Base-by-base conservation (phyloP, 2,888 invertebrate genomes). In the Minunthozetes semirufus region DNA sequence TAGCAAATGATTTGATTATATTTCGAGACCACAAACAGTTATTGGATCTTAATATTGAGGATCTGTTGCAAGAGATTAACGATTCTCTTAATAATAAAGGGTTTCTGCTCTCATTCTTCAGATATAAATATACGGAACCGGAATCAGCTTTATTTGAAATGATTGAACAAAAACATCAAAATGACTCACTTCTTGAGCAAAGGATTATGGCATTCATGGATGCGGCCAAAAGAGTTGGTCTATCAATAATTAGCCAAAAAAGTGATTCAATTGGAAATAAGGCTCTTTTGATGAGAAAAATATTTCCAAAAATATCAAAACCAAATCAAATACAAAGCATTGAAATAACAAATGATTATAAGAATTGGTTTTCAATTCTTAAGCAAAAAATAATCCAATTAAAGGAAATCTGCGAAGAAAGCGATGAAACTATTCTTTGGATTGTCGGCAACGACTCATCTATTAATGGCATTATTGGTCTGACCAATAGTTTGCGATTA, bases 401-500 rank as follows among this genome's bases (percentile, higher is more conserved):
- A 48, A 48, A 42, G 70, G n/a, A 68, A 8, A 68, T 33, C 4
- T 33, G 19, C 38, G 66, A 66, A 2, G 29, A 42, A 27, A 48
- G 19, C 3, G 25, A 19, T 9, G 15, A 42, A 25, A 70, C 8
- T 13, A 42, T 25, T 17, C 4, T 70, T 8, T 70, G 70, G 70
- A 2, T 70, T 17, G 88, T 90, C 74, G 87, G 89, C 75, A 87
- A 89, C 80, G 88, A 89, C 59, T 25, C 59, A 15, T 79, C 81
- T 6, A 82, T 86, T 38, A 87, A 87, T 82, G 97, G 98, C 17
- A 86, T 92, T 78, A 85, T 95, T 75, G 98, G 98, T 66, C 86
- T 98, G 82, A 89, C 90, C 81, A 90, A 93, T 81, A 98, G 98
- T 83, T 86, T 98, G 79, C 89, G 90, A 80, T 88, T 88, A 80